phyloP scores from a whole-genome alignment of 2,113 vertebrate species.

The Telmatochromis sp. region DNA sequence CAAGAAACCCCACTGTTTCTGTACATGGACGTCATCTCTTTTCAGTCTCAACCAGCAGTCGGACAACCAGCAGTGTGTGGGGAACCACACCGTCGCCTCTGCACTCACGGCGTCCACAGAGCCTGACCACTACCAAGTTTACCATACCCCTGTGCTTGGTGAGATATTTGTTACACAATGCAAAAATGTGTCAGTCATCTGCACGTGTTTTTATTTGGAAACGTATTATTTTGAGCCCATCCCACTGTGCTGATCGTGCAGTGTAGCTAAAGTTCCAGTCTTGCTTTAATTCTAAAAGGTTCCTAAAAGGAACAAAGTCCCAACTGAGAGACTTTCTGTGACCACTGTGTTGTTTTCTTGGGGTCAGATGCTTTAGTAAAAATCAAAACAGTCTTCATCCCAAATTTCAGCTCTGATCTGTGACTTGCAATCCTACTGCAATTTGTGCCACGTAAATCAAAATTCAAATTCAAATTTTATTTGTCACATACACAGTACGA shows the following conservation, averaged over 20 bases:
- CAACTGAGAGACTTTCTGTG: neutral
- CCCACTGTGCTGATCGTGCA: neutral
- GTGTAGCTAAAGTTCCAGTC: neutral
- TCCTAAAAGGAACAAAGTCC: neutral
- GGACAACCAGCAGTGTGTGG: slow-evolving; percentile 63
- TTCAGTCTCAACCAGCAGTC: slow-evolving; percentile 69
- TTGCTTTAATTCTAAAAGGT: neutral
- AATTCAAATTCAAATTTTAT: too few species aligned
- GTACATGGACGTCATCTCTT: slow-evolving; percentile 74
- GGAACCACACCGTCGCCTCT: neutral
- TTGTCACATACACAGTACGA: too few species aligned
- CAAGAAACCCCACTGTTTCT: slow-evolving; percentile 77
- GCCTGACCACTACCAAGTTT: slow-evolving; percentile 74
- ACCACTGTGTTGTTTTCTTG: neutral
- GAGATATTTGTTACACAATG: neutral
- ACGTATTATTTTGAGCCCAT: neutral
- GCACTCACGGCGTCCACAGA: neutral
- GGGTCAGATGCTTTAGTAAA: neutral
- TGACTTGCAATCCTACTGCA: neutral
- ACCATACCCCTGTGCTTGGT: slow-evolving; percentile 92
- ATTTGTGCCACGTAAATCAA: neutral
- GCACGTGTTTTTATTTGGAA: neutral
- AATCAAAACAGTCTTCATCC: neutral
- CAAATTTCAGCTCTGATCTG: neutral
- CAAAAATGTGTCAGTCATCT: neutral